A percentile compares a stretch with the other conserved stretches of the same genome.
Conservation (phyloP, 2,797 vertebrate genomes). For the Aselliscus stoliczkanus region DNA sequence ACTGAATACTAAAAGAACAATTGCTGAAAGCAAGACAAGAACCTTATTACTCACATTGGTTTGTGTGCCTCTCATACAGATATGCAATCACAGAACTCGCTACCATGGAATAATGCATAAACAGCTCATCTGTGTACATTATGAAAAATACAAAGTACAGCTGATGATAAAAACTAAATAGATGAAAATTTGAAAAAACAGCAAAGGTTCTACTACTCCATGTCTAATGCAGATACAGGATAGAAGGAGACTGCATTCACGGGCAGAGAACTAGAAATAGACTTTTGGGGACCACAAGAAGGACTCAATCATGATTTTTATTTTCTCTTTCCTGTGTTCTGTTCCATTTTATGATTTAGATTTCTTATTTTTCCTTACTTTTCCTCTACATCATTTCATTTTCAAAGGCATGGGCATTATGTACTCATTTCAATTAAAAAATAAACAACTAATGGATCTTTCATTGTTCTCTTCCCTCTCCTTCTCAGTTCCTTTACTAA, state of each 20-base stretch:
- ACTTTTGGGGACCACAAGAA: not conserved
- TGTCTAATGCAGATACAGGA: not conserved
- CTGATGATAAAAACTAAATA: not conserved
- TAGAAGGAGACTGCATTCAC: not conserved
- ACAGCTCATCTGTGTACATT: not conserved
- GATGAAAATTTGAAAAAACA: not conserved
- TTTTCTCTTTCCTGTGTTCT: not conserved
- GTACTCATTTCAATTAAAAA: not conserved
- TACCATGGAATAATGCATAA: rapidly evolving
- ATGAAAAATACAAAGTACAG: not conserved
- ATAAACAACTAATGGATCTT: not conserved
- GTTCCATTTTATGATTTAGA: not conserved
- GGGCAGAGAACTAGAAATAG: not conserved
- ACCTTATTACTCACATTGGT: not conserved
- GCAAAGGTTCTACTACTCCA: not conserved
- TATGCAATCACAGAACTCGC: rapidly evolving
- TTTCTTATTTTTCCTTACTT: not conserved
- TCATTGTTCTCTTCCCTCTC: not conserved
- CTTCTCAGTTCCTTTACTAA: not conserved
- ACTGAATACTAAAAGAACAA: not conserved
- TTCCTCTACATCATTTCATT: not conserved
- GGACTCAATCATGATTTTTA: not conserved
- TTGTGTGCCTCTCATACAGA: not conserved
- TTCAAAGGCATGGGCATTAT: not conserved
- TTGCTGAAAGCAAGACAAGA: not conserved